phyloP scores from a whole-genome alignment of 2,113 vertebrate genomes.

The Amphiprion ocellaris region DNA sequence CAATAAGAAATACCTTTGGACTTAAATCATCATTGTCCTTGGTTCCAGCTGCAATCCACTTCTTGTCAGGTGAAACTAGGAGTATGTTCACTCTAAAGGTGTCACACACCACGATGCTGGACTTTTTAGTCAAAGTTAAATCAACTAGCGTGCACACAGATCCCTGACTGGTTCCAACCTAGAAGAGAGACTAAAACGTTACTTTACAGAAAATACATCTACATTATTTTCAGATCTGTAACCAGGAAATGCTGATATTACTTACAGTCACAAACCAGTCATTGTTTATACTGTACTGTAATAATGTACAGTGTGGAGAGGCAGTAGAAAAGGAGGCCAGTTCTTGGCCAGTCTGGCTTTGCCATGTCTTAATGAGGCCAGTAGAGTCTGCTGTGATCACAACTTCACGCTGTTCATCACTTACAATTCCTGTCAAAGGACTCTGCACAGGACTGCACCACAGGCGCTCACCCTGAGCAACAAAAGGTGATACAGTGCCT shows the following conservation, averaged over 20 bases:
- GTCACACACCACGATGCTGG: constrained; percentile 60
- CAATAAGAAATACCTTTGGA: constrained; percentile 75
- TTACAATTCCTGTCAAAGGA: constrained; percentile 73
- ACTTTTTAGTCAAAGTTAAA: constrained; percentile 73
- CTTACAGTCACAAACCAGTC: constrained; percentile 80
- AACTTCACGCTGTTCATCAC: constrained; percentile 68
- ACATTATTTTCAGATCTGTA: not conserved
- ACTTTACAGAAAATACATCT: not conserved
- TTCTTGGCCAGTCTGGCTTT: constrained; percentile 74
- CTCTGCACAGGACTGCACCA: constrained; percentile 83
- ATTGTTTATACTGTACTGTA: constrained; percentile 64
- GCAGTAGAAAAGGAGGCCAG: constrained; percentile 70
- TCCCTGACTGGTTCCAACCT: constrained; percentile 79
- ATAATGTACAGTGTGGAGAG: constrained; percentile 59
- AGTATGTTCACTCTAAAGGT: constrained; percentile 66
- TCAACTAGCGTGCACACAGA: constrained; percentile 68
- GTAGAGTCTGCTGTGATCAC: constrained; percentile 75
- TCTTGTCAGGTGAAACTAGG: constrained; percentile 80
- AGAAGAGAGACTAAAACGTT: not conserved
- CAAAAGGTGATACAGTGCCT: not conserved
- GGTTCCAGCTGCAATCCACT: constrained; percentile 72
- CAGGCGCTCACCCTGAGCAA: constrained; percentile 76
- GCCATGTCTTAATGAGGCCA: constrained; percentile 79
- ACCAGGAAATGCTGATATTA: not conserved
- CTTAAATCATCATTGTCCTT: constrained; percentile 58